Evolutionary conservation across 1,140 invertebrate species (phyloP), one percentile per base, ranked within the genome.

Genomic region (Drosophila jambulina): DNA sequence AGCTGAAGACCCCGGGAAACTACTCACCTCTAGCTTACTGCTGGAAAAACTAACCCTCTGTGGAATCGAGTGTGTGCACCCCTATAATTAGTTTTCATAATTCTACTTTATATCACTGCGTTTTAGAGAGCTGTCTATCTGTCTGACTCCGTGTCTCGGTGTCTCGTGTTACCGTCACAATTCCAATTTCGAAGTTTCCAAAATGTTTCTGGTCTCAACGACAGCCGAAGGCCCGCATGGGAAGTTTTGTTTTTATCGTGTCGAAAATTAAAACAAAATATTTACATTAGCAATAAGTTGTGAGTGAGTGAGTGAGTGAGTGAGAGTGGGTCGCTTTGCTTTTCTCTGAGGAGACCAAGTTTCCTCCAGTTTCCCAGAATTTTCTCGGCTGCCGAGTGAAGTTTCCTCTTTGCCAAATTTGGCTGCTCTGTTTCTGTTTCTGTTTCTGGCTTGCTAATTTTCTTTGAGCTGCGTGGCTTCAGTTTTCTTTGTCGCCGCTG

Each of bases 21-120:
- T 74, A 36, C 67, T 70, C 68, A 56, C 36, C 56, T 65, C 57
- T 56, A 38, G 32, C 21, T 13, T 17, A 4, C 13, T 7, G 51
- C 4, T 10, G 51, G 36, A 19, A 34, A 36, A 29, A 69, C 2
- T 42, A 60, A 53, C 57, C 23, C 65, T 36, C 34, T 1, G 49
- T 45, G 45, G 34, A 51, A 38, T 27, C 27, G 70, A 23, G 43
- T 59, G 51, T 34, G 51, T 62, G 80, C 61, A 88, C 84, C 84
- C 84, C 84, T 87, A 87, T 87, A 88, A 87, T 87, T 88, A 84
- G 84, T 88, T 83, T 69, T 77, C 80, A 75, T 87, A 88, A 88
- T 88, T 87, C 82, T 75, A 77, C 80, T 88, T 83, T 75, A 70
- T 87, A 88, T 87, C 84, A 88, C 68, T 87, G 84, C 80, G 63